phyloP scores from a whole-genome alignment of 1,140 invertebrate species.

The Lutraria rhynchaena region DNA sequence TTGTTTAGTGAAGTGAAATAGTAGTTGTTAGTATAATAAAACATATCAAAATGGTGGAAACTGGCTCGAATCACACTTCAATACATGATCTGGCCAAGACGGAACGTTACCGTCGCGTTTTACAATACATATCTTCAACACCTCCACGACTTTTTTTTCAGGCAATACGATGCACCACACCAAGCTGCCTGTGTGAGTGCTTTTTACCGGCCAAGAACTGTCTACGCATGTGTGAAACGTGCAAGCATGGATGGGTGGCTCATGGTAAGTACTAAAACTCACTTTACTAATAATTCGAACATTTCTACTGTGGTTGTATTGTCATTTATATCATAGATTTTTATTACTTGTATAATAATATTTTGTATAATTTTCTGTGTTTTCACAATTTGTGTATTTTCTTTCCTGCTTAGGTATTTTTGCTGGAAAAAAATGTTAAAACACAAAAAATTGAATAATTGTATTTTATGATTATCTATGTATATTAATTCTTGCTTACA shows the following conservation, averaged over 20 bases:
- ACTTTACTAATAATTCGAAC: too few species aligned
- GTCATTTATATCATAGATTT: too few species aligned
- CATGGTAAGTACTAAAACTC: slow-evolving; percentile 91
- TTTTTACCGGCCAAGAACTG: slow-evolving; percentile 89
- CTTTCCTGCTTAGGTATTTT: too few species aligned
- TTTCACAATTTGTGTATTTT: too few species aligned
- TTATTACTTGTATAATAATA: too few species aligned
- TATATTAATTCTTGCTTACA: too few species aligned
- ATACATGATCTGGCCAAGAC: slow-evolving; percentile 61
- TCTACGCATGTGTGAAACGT: slow-evolving; percentile 88
- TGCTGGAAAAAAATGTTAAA: too few species aligned
- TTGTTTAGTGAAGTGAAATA: too few species aligned
- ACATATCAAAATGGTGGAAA: slow-evolving; percentile 46
- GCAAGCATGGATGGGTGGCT: slow-evolving; percentile 90
- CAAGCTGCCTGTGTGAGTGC: slow-evolving; percentile 88
- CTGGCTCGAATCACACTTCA: slow-evolving; percentile 39
- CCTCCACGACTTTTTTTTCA: slow-evolving; percentile 82
- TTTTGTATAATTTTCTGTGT: too few species aligned
- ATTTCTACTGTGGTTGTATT: too few species aligned
- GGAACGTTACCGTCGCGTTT: slow-evolving; percentile 65
- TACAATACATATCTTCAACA: slow-evolving; percentile 64
- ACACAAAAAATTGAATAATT: too few species aligned
- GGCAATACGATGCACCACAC: slow-evolving; percentile 89
- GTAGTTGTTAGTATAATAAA: neutral
- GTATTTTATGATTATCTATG: too few species aligned